Conservation (phyloP, 2,113 vertebrate species). For the Scolopax mira region DNA sequence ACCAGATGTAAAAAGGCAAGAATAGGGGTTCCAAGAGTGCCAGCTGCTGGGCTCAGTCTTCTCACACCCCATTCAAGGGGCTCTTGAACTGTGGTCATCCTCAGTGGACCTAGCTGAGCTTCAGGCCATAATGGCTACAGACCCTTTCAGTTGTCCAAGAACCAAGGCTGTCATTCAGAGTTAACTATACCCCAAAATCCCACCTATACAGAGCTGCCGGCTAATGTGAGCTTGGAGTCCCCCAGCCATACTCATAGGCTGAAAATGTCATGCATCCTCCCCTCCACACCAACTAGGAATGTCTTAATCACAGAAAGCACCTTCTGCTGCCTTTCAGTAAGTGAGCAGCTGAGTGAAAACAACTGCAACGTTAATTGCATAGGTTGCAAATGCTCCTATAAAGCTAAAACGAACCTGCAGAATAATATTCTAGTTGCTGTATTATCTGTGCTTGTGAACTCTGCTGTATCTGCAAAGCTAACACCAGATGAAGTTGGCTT, state of each 20-base stretch:
- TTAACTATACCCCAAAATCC: neutral
- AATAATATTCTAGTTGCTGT: neutral
- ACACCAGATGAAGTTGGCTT: neutral
- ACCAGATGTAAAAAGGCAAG: neutral
- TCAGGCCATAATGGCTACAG: neutral
- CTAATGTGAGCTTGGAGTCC: neutral
- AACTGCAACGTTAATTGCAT: neutral
- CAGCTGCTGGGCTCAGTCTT: neutral
- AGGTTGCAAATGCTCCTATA: neutral
- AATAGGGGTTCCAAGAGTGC: neutral
- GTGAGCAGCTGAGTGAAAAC: neutral
- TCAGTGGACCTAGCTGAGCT: neutral
- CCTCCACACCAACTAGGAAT: neutral
- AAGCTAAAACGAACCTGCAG: neutral
- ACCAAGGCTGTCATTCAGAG: neutral
- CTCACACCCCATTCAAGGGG: fast-evolving
- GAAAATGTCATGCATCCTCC: neutral
- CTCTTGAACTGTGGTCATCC: neutral
- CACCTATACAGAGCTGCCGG: neutral
- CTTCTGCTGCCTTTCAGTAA: neutral
- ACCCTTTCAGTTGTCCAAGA: neutral
- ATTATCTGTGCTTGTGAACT: neutral
- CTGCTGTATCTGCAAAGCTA: neutral
- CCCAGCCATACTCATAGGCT: neutral
- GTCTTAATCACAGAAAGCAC: neutral